Evolutionary conservation across 2,113 vertebrate genomes (phyloP).

Genomic region (Mesoclemmys tuberculata): DNA sequence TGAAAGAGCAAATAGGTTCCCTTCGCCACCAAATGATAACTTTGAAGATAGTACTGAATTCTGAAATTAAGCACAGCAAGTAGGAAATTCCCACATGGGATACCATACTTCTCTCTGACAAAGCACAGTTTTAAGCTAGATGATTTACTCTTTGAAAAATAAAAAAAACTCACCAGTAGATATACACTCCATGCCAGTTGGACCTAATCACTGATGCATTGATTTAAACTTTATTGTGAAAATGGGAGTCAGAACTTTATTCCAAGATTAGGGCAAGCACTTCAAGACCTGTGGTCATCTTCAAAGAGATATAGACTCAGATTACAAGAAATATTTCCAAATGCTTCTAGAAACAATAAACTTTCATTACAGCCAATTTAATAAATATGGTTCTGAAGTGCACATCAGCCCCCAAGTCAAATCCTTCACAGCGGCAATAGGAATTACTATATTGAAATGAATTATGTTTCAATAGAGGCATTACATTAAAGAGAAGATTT

Average conservation of each 20-base stretch:
- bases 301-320: not conserved
- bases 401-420: not conserved
- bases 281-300: rapidly evolving
- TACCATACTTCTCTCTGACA: rapidly evolving
- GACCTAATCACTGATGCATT: not conserved
- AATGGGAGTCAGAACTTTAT: not conserved
- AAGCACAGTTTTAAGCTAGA: not conserved
- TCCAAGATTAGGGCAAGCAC: too few relatives aligned
- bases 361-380: not conserved
- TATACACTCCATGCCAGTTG: not conserved
- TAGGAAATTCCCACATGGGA: not conserved
- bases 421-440: not conserved
- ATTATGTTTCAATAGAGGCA: not conserved
- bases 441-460: rapidly evolving
- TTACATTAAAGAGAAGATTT: not conserved
- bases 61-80: not conserved
- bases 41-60: rapidly evolving
- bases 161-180: not conserved
- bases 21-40: not conserved
- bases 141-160: not conserved
- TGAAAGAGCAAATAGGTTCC: not conserved
- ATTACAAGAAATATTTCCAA: too few relatives aligned
- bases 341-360: too few relatives aligned
- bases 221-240: not conserved
- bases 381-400: not conserved